phyloP scores from a whole-genome alignment of 2,888 invertebrate genomes.

The Poecilobothrus nobilitatus region DNA sequence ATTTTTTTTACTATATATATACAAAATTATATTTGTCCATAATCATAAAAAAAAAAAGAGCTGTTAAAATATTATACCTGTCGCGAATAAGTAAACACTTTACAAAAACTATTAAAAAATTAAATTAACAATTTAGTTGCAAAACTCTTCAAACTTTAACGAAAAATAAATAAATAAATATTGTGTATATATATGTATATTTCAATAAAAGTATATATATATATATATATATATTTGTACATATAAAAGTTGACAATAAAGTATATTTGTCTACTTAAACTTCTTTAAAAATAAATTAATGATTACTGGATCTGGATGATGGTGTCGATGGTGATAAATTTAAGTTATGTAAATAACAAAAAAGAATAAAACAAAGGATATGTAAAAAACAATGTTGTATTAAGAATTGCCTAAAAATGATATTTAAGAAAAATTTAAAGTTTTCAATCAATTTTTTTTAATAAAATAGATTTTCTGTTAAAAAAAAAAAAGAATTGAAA shows the following conservation, averaged over 20 bases:
- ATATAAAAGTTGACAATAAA: not conserved
- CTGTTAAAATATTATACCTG: not conserved
- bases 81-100: slow-evolving; percentile 3
- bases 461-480: no score
- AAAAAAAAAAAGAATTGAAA: no score
- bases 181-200: no score
- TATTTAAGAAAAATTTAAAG: no score
- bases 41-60: not conserved
- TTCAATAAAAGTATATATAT: no score
- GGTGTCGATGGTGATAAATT: not conserved
- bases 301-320: slow-evolving; percentile 1
- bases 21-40: no score
- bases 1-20: no score
- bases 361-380: no score
- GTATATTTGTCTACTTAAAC: slow-evolving; percentile 1
- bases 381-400: no score
- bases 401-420: no score
- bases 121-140: slow-evolving; percentile 6
- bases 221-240: no score
- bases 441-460: no score
- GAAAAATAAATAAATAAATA: slow-evolving; percentile 4
- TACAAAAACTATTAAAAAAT: slow-evolving; percentile 2
- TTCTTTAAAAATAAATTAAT: slow-evolving; percentile 1
- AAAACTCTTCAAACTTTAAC: slow-evolving; percentile 1
- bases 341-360: not conserved